These are phyloP conservation scores for Formica aserva DNA, from an alignment of 2,888 invertebrate genomes.

Conservation along the genomic window DNA sequence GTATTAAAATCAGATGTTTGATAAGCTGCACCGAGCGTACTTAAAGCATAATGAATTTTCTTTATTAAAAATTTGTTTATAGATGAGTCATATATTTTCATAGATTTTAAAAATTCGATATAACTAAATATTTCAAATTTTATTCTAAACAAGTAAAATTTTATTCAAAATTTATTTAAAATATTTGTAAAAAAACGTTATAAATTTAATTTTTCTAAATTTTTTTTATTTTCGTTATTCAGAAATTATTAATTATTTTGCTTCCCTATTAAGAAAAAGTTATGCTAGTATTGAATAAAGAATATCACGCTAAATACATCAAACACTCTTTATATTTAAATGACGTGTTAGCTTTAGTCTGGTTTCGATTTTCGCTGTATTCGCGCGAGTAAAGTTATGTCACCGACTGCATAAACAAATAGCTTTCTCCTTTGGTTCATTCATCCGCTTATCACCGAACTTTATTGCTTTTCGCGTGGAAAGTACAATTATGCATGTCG, in stretches of 20 bases:
- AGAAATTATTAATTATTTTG: not conserved
- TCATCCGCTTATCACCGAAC: constrained; percentile 32
- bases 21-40: not conserved
- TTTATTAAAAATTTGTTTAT: constrained; percentile 15
- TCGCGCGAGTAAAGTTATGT: constrained; percentile 34
- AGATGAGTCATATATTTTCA: not conserved
- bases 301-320: not conserved
- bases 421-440: constrained; percentile 39
- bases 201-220: constrained; percentile 2
- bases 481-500: constrained; percentile 55
- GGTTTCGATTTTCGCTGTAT: constrained; percentile 33
- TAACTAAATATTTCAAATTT: not conserved
- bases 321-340: not conserved
- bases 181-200: not conserved
- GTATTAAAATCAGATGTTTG: not conserved
- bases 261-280: not conserved
- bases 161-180: not conserved
- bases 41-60: not conserved
- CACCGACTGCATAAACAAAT: constrained; percentile 46
- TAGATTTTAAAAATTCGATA: not conserved
- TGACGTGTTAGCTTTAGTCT: not conserved
- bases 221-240: not conserved
- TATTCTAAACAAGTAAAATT: not conserved
- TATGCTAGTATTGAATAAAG: not conserved
- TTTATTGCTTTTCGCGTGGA: constrained; percentile 58